Evolutionary conservation across 2,797 vertebrate species (phyloP), one percentile per base, ranked within the genome.

Genomic region (Dryobates pubescens): DNA sequence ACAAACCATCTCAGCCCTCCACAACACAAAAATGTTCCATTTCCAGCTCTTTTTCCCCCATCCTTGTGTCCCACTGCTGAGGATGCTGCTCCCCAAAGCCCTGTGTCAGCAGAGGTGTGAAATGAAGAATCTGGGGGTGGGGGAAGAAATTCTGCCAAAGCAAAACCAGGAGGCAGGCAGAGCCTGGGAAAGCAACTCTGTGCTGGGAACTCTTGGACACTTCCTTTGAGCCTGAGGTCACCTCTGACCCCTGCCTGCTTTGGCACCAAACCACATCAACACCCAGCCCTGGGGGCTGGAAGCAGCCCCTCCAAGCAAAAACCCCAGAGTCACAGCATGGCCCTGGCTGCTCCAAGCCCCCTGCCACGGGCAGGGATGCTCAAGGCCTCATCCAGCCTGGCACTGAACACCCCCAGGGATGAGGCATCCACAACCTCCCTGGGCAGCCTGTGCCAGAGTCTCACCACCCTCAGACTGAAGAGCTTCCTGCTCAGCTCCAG

Each of bases 151-250:
- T 73, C 71, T 10, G 8, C 38, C 13, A 14, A 41, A 41, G 38
- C 11, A 41, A 41, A 41, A 41, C 17, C 47, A 19, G 47, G 47
- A 47, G 47, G 20, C 47, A 47, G 17, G 47, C 47, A 47, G 47
- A 47, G 47, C 47, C 47, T 47, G 1, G 47, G 45, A 19, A 51
- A 64, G 65, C 65, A 7, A 47, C 32, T 59, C 4, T 3, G 41
- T 2, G 34, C n/a, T 4, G 3, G 1, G 8, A n/a, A 17, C 43
- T 49, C 67, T 7, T 18, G 1, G 2, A 27, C 20, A 0, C 29
- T 53, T 29, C 22, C 9, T 36, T 36, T 36, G 36, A 3, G 19
- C 15, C 56, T 0, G 5, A 45, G 23, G 20, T 65, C 65, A 61
- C 29, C 64, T 41, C 38, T 41, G 14, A 41, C 38, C 38, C 14